Base-by-base conservation (phyloP, 2,113 vertebrate species). In the Mellivora capensis region DNA sequence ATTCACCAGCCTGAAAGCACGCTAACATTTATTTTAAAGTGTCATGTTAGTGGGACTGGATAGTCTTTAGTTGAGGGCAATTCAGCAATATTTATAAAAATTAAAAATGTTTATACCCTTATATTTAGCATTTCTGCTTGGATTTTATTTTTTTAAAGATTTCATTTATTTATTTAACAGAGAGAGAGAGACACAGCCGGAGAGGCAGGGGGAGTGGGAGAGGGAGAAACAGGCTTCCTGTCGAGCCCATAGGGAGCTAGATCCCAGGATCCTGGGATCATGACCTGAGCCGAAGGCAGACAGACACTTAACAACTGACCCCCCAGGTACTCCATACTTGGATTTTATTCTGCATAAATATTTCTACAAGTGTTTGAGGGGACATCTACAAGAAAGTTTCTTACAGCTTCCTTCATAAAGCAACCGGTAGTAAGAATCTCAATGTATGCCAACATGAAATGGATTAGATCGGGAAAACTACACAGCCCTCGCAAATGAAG, bases 41-140 rank as follows among this genome's bases (percentile, higher is more conserved):
- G 18, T 47, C 86, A 52, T 39, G 44, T 81, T 62, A 64, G 29
- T 83, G 64, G 8, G 27, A 90, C 3, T 57, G 21, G 31, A 67
- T 27, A 76, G 25, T n/a, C 14, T 94, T 96, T 83, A 64, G 31
- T 57, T 84, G 15, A 77, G 27, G 52, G 6, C 14, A 44, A 49
- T 67, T 96, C 87, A 29, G 14, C 52, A 37, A 17, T 84, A 67
- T 62, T 87, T 94, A 23, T 44, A 59, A 82, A 94, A 97, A 90
- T 44, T 67, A 42, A 49, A 83, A 34, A 31, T 85, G 4, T 80
- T 44, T 91, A 34, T 42, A 9, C 4, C 25, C 20, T 76, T 6
- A 47, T 62, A 67, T 31, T 72, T 83, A 93, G 12, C 18, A 59
- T 84, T 90, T 96, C 44, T 90, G 54, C 4, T 94, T 57, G 10